Evolutionary conservation across 2,888 invertebrate species (phyloP).

Genomic region (Drosophila borborema): DNA sequence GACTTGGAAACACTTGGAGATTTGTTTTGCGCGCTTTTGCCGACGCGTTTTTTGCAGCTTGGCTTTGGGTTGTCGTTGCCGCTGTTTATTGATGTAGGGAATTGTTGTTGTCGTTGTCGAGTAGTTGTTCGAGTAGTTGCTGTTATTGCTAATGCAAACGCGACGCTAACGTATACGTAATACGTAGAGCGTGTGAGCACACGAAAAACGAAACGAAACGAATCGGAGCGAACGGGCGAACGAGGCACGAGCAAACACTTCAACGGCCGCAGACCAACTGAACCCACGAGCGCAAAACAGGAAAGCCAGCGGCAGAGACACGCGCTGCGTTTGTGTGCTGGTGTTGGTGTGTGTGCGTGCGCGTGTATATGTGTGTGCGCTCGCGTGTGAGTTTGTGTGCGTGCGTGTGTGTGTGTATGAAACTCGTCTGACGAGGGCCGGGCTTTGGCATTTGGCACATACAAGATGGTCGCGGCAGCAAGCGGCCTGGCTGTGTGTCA

Average conservation of each 20-base stretch:
- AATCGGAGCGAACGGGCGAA: slow-evolving; percentile 46
- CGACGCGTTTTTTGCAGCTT: slow-evolving; percentile 62
- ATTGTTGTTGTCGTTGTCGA: slow-evolving; percentile 25
- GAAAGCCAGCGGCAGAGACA: slow-evolving; percentile 62
- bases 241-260: slow-evolving; percentile 65
- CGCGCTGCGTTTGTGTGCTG: slow-evolving; percentile 18
- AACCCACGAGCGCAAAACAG: slow-evolving; percentile 74
- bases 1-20: slow-evolving; percentile 13
- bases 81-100: slow-evolving; percentile 29
- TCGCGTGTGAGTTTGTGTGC: slow-evolving; percentile 11
- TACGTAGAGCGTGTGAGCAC: slow-evolving; percentile 46
- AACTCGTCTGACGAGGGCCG: slow-evolving; percentile 78
- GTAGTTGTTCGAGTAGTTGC: slow-evolving; percentile 29
- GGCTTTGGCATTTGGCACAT: slow-evolving; percentile 74
- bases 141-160: slow-evolving; percentile 44
- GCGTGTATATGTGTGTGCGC: slow-evolving; percentile 4
- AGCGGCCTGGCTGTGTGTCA: slow-evolving; percentile 30
- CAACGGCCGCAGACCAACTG: slow-evolving; percentile 85
- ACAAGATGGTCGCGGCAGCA: slow-evolving; percentile 75
- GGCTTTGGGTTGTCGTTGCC: slow-evolving; percentile 46
- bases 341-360: slow-evolving; percentile 14
- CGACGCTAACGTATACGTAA: slow-evolving; percentile 60
- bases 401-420: slow-evolving; percentile 25
- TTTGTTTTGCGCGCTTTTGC: slow-evolving; percentile 63
- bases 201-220: slow-evolving; percentile 46